Percentiles rank a stretch among this genome's conserved stretches.
phyloP scores from a whole-genome alignment of 2,113 vertebrate species.

The Daphoenositta chrysoptera region DNA sequence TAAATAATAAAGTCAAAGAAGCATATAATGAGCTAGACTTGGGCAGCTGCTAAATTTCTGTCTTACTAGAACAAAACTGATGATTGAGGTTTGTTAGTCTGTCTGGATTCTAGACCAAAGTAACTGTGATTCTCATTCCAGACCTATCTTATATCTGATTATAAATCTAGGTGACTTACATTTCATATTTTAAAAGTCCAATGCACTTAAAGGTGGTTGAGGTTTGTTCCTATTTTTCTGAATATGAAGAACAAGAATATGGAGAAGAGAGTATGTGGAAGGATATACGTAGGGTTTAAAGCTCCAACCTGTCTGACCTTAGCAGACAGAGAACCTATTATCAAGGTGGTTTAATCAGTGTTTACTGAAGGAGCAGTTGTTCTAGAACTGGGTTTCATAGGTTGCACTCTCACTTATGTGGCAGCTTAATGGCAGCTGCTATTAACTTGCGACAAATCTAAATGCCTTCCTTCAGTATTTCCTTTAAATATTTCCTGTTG shows the following conservation, averaged over 20 bases:
- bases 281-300: background rate
- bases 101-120: background rate
- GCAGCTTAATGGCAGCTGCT: background rate
- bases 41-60: background rate
- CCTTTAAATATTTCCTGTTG: background rate
- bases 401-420: background rate
- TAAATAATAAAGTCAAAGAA: background rate
- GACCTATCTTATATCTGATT: background rate
- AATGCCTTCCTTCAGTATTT: background rate
- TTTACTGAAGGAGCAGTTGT: slow-evolving; percentile 29
- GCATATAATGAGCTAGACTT: background rate
- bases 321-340: background rate
- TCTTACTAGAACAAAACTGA: background rate
- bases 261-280: background rate
- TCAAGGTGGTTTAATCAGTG: background rate
- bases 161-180: background rate
- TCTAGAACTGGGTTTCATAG: background rate
- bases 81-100: background rate
- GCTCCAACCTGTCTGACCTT: background rate
- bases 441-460: background rate
- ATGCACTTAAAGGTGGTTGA: background rate
- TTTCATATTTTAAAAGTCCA: background rate
- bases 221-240: background rate
- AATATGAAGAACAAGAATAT: background rate
- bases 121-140: background rate